These are phyloP conservation scores for Sycophila sp. DNA, from an alignment of 1,140 invertebrate species.

Conservation along the genomic window DNA sequence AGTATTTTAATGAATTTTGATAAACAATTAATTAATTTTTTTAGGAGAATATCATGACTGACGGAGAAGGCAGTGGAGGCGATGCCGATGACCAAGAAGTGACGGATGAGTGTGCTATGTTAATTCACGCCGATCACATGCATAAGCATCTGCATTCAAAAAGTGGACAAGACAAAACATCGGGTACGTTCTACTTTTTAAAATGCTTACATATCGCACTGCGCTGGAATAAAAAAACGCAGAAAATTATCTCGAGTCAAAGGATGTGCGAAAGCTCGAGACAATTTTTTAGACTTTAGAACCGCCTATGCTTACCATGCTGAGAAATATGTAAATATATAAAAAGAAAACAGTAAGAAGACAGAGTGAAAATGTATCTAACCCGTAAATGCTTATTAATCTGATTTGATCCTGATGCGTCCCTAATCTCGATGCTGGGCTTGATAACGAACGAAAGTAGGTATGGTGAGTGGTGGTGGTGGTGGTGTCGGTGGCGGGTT, in stretches of 20 bases:
- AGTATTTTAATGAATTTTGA: background rate
- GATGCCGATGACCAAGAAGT: constrained; percentile 76
- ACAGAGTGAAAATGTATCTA: background rate
- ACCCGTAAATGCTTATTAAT: background rate
- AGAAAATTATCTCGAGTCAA: too few relatives aligned
- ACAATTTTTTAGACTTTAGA: background rate
- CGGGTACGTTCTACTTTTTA: constrained; percentile 47
- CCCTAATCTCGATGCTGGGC: background rate
- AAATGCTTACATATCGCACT: background rate
- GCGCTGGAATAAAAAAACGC: too few relatives aligned
- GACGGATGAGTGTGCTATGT: constrained; percentile 86
- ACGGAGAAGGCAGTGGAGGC: constrained; percentile 70
- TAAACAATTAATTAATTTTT: constrained; percentile 30
- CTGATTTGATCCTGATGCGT: background rate
- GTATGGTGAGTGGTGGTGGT: constrained; percentile 60
- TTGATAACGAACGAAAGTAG: constrained; percentile 51
- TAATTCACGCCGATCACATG: constrained; percentile 75
- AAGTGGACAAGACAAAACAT: constrained; percentile 56
- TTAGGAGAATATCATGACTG: constrained; percentile 71
- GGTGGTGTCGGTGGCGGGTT: constrained; percentile 61
- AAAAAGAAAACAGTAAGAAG: too few relatives aligned
- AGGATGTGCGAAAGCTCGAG: too few relatives aligned
- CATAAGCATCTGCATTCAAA: constrained; percentile 61
- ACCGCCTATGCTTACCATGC: background rate
- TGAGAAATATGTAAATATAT: background rate